Conservation (phyloP, 2,888 invertebrate species). For the Campopleginae sp. region DNA sequence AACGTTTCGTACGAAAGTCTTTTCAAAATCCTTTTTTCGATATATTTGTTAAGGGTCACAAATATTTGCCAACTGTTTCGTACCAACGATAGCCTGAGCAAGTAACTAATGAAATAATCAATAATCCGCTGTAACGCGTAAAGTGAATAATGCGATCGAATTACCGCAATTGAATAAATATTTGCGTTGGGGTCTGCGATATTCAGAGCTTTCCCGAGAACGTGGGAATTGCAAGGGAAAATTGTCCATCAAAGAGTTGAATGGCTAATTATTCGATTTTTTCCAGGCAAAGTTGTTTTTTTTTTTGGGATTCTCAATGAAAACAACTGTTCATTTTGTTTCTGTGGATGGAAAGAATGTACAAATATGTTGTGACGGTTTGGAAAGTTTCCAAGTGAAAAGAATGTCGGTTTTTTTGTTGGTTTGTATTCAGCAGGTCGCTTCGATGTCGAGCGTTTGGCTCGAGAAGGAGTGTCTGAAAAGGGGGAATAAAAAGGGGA, state of each 20-base stretch:
- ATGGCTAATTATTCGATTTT: neutral
- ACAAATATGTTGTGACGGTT: neutral
- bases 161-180: too few relatives aligned
- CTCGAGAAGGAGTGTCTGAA: neutral
- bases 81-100: too few relatives aligned
- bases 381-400: neutral
- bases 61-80: too few relatives aligned
- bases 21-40: neutral
- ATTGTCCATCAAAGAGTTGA: neutral
- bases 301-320: neutral
- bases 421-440: neutral
- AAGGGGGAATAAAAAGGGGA: neutral
- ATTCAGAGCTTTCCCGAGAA: too few relatives aligned
- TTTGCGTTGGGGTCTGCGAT: too few relatives aligned
- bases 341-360: neutral
- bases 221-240: neutral
- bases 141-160: too few relatives aligned
- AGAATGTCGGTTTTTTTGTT: constrained; percentile 6
- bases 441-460: constrained; percentile 22
- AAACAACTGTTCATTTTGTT: neutral
- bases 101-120: too few relatives aligned
- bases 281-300: neutral
- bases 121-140: too few relatives aligned
- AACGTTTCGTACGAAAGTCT: neutral
- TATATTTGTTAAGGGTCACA: too few relatives aligned